These are phyloP conservation scores for Sitta europaea DNA, from an alignment of 2,113 vertebrate genomes.

Conservation along the genomic window DNA sequence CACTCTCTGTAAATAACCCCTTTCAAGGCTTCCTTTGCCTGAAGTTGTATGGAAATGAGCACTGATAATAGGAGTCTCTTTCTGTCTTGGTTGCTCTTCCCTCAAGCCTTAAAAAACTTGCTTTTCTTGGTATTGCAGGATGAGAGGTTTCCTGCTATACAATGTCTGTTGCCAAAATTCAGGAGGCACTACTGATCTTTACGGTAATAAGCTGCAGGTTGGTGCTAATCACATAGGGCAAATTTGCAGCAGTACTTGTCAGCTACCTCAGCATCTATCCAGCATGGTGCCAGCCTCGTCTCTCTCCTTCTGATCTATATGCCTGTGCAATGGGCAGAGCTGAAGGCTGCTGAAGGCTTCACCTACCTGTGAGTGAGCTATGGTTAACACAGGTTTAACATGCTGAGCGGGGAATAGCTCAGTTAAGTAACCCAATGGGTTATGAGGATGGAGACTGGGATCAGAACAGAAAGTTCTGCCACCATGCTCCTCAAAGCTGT, in stretches of 20 bases:
- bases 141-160: not conserved
- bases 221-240: not conserved
- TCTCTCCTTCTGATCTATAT: not conserved
- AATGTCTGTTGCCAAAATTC: not conserved
- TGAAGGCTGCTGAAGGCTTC: not conserved
- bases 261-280: not conserved
- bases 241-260: not conserved
- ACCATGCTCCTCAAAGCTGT: not conserved
- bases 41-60: not conserved
- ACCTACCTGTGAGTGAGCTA: not conserved
- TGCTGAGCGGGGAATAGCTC: not conserved
- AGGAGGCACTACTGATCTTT: not conserved
- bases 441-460: not conserved
- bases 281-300: not conserved
- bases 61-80: not conserved
- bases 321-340: not conserved
- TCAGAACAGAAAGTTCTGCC: not conserved
- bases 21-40: slow-evolving; percentile 1
- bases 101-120: not conserved
- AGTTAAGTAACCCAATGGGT: not conserved
- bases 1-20: not conserved
- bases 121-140: slow-evolving; percentile 1
- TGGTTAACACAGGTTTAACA: not conserved
- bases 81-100: not conserved
- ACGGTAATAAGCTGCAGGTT: not conserved